Evolutionary conservation across 1,140 invertebrate genomes (phyloP), one percentile per base, ranked within the genome.

Genomic region (Nephotettix cincticeps): DNA sequence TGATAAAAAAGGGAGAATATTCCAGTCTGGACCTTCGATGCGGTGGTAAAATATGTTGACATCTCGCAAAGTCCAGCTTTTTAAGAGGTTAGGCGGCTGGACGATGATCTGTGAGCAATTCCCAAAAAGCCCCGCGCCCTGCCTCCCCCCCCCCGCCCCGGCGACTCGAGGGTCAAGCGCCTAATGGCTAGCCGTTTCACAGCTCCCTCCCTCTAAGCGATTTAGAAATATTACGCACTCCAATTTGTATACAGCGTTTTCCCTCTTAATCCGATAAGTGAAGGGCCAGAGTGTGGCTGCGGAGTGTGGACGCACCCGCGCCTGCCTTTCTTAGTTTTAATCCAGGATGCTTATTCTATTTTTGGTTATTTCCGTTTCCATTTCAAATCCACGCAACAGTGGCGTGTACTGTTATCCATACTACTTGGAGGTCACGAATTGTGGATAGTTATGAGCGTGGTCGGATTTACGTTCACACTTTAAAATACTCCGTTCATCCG

Each of bases 91-190:
- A 21, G 28, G 23, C 13, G 56, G 25, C 25, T 27, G 56, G 56
- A 2, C 56, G 56, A 61, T 61, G 56, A 61, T 61, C 21, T 61
- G 56, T 61, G 30, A 40, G 4, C 61, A 32, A 36, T 61, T 61
- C 25, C 56, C 56, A 61, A 61, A 61, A 61, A 61, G 56, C 56
- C 56, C 45, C 56, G 30, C 43, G 76, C 17, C 73, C 76, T n/a
- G 71, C 73, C 70, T 66, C 74, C 19, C 47, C 71, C 30, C 68
- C 71, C 28, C 45, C 71, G n/a, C 30, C 36, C 14, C 30, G 19
- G 9, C 51, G 51, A 25, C 66, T 21, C 51, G 43, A 68, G 43
- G 66, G 43, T 68, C 43, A 68, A 68, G 43, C 43, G 43, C 56
- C 68, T 61, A 68, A 43, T 56, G 47, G 69, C 58, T 72, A 21